Percentiles rank a stretch among this genome's conserved stretches.
phyloP scores from a whole-genome alignment of 2,888 invertebrate species.

The Diogma glabrata region DNA sequence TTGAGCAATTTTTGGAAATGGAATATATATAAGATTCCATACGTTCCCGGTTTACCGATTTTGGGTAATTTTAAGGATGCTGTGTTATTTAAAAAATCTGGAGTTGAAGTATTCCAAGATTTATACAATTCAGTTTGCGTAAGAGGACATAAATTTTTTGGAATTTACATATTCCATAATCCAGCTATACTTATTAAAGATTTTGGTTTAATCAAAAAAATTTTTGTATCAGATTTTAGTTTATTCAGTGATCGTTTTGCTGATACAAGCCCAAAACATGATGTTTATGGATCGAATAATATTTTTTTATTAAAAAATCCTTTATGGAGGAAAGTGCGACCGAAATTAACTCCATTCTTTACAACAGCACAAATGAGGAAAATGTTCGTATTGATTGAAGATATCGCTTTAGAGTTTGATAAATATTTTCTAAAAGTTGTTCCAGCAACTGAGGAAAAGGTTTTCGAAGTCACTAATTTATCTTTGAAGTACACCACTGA shows the following conservation, averaged over 20 bases:
- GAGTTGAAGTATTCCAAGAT: constrained; percentile 29
- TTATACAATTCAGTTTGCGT: constrained; percentile 26
- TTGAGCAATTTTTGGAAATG: too few species aligned
- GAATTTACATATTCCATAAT: neutral
- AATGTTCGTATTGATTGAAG: constrained; percentile 14
- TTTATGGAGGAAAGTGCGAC: neutral
- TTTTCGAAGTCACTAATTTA: constrained; percentile 2
- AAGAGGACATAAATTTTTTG: neutral
- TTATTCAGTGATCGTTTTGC: neutral
- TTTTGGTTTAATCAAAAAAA: neutral
- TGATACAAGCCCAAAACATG: neutral
- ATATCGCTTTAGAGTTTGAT: constrained; percentile 12
- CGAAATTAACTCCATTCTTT: constrained; percentile 26
- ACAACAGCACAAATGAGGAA: constrained; percentile 18
- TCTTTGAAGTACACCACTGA: constrained; percentile 7
- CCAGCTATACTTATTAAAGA: constrained; percentile 20
- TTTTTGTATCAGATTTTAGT: neutral
- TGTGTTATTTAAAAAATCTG: constrained; percentile 25
- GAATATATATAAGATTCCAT: too few species aligned
- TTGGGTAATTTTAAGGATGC: constrained; percentile 35
- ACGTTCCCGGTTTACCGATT: constrained; percentile 31
- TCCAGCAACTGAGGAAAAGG: neutral
- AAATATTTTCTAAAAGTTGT: neutral
- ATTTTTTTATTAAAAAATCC: constrained; percentile 1
- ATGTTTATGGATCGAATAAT: neutral